Conservation (phyloP, 2,888 invertebrate species). For the Arenicola marina region DNA sequence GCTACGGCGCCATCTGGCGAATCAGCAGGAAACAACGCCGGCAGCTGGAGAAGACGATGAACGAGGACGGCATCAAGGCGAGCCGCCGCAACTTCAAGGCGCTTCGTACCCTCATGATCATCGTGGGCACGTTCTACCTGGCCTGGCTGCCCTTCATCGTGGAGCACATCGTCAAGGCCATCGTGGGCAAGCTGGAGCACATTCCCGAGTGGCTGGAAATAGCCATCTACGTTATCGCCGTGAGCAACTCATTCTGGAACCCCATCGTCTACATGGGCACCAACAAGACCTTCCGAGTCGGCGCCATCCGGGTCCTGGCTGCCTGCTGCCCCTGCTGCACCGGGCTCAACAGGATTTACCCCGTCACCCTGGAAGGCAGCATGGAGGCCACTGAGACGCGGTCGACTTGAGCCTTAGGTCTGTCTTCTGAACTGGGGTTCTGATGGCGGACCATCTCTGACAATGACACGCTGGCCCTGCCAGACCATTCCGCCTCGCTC, state of each 20-base stretch:
- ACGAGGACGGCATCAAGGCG: background rate
- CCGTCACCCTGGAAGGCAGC: no score
- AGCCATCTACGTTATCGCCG: conserved; percentile 4
- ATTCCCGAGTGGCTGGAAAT: conserved; percentile 11
- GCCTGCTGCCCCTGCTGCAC: background rate
- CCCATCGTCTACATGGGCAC: conserved; percentile 8
- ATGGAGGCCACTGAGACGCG: no score
- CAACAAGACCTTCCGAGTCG: background rate
- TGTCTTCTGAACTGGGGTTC: no score
- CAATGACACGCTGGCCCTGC: no score
- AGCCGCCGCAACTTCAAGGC: background rate
- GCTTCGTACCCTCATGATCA: background rate
- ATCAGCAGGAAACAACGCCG: background rate
- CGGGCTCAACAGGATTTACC: no score
- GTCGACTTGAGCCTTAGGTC: no score
- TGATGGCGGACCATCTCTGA: no score
- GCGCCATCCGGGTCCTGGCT: background rate
- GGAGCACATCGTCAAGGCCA: conserved; percentile 9
- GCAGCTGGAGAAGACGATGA: background rate
- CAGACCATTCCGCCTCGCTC: no score
- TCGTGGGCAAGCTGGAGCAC: background rate
- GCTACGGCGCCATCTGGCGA: background rate
- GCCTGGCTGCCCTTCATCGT: conserved; percentile 6
- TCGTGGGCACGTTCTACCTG: conserved; percentile 6
- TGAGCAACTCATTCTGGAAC: conserved; percentile 12